phyloP scores from a whole-genome alignment of 1,140 invertebrate species.

The Limonius californicus region DNA sequence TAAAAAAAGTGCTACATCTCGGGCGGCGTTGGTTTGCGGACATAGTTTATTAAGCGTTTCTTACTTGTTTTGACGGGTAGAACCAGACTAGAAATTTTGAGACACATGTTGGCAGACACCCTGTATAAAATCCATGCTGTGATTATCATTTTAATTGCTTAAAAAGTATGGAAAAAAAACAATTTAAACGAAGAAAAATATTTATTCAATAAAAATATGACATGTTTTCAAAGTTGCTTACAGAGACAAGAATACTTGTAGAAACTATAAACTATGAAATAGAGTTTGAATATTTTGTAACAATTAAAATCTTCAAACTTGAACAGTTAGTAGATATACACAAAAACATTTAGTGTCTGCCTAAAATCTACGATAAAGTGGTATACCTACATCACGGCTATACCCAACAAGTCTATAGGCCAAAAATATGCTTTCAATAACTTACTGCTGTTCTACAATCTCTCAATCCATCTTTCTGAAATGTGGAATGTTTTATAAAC shows the following conservation, averaged over 20 bases:
- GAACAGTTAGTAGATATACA: slow-evolving; percentile 29
- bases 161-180: too few relatives aligned
- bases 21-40: too few relatives aligned
- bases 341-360: slow-evolving; percentile 22
- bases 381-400: neutral
- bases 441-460: neutral
- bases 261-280: slow-evolving; percentile 21
- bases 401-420: slow-evolving; percentile 14
- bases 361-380: slow-evolving; percentile 21
- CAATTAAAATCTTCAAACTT: slow-evolving; percentile 36
- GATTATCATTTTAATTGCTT: too few relatives aligned
- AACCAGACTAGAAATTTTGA: too few relatives aligned
- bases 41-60: too few relatives aligned
- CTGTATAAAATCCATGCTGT: too few relatives aligned
- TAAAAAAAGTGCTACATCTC: too few relatives aligned
- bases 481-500: slow-evolving; percentile 3
- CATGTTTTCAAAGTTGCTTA: slow-evolving; percentile 24
- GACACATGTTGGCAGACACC: too few relatives aligned
- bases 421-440: slow-evolving; percentile 10
- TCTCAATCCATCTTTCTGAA: slow-evolving; percentile 6
- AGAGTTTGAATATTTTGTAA: slow-evolving; percentile 26
- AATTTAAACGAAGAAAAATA: slow-evolving; percentile 20
- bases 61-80: too few relatives aligned
- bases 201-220: slow-evolving; percentile 30
- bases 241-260: slow-evolving; percentile 19